Conservation (phyloP, 2,113 vertebrate genomes). For the Coregonus clupeaformis region DNA sequence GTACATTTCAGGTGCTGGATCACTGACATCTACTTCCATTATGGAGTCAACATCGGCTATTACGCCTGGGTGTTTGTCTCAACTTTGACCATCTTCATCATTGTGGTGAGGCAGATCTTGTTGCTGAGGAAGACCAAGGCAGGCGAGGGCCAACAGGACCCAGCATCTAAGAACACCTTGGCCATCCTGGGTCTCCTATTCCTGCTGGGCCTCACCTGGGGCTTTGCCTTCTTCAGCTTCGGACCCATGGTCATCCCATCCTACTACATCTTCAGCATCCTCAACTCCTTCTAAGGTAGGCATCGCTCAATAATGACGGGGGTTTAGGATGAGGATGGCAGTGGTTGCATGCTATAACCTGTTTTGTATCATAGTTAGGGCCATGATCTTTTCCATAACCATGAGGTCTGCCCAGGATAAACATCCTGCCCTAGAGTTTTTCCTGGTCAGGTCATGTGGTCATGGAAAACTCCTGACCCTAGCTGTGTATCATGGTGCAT, state of each 20-base stretch:
- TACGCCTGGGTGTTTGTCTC: constrained; percentile 54
- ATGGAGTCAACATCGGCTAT: constrained; percentile 53
- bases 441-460: no score
- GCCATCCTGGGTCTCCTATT: constrained; percentile 43
- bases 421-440: no score
- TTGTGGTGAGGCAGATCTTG: constrained; percentile 13
- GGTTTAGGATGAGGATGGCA: no score
- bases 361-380: no score
- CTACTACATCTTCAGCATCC: constrained; percentile 61
- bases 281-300: constrained; percentile 65
- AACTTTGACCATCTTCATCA: constrained; percentile 23
- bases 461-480: no score
- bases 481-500: not conserved
- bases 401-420: no score
- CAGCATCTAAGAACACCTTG: constrained; percentile 17
- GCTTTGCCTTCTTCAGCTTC: constrained; percentile 58
- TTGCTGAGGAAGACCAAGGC: not conserved
- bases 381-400: no score
- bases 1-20: constrained; percentile 60
- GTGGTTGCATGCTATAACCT: no score
- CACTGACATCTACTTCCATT: constrained; percentile 34
- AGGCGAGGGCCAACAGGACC: rapidly evolving
- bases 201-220: constrained; percentile 61
- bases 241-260: constrained; percentile 32
- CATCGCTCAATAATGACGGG: not conserved